Base-by-base conservation (phyloP, 2,113 vertebrate genomes). In the Nymphicus hollandicus region DNA sequence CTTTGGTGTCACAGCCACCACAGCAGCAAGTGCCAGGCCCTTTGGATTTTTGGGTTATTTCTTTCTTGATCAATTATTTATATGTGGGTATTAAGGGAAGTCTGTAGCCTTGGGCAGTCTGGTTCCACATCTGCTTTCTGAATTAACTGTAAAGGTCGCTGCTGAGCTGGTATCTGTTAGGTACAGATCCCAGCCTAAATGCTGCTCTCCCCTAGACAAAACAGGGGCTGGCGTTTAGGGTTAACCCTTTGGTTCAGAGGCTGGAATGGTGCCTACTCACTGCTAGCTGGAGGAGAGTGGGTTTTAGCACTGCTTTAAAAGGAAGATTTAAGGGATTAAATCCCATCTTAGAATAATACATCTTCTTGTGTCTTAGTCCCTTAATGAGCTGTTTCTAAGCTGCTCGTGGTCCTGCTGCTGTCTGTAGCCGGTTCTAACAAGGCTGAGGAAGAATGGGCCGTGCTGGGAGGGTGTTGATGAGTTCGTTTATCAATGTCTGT, bases 71-170 rank as follows among this genome's bases (percentile, higher is more conserved):
- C 74, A 79, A 17, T 94, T 69, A 80, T 93, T 89, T 93, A 33
- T 86, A 28, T 68, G 35, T 80, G 61, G 24, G 41, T 85, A 7
- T 71, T 52, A 71, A 84, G 69, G 53, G 49, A 70, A 58, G 55
- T n/a, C 56, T 2, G 0, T 79, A 78, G 88, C 83, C 68, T 58
- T 63, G 63, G 88, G 82, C 89, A 56, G 33, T 65, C 43, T 93
- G 60, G 37, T 84, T 90, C 72, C 93, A 84, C 87, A 61, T 52
- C 72, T 96, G 93, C 43, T 91, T 91, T 87, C 41, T 69, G 81
- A 92, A 76, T 92, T 79, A 64, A 82, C 33, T 13, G 5, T 27
- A 29, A 86, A 72, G 58, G 70, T 86, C 1, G 0, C 37, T 47
- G 84, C 78, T 6, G 37, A 87, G 56, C 89, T 81, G 53, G 37